phyloP scores from a whole-genome alignment of 1,140 invertebrate species.

The Temnothorax nylanderi region DNA sequence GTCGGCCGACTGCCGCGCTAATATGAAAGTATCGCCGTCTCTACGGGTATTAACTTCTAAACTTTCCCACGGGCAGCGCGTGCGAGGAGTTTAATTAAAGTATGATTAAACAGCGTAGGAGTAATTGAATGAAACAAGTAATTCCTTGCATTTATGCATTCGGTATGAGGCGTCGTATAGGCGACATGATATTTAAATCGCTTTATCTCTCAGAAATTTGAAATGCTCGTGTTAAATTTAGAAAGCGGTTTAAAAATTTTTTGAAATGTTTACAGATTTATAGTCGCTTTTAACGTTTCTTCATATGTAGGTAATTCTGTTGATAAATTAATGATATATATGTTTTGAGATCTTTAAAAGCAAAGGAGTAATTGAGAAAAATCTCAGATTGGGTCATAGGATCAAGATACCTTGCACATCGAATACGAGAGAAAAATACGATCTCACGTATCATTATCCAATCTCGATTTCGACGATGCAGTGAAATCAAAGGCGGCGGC shows the following conservation, averaged over 20 bases:
- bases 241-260: not conserved
- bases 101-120: conserved; percentile 73
- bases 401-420: not conserved
- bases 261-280: not conserved
- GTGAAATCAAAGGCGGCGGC: conserved; percentile 44
- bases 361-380: not conserved
- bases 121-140: conserved; percentile 70
- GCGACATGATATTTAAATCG: not conserved
- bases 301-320: not conserved
- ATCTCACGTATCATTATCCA: conserved; percentile 31
- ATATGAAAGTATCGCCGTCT: conserved; percentile 76
- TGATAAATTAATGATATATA: not conserved
- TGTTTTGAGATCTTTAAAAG: not conserved
- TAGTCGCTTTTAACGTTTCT: not conserved
- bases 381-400: not conserved
- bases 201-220: not conserved
- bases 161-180: not conserved
- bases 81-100: conserved; percentile 77
- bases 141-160: conserved; percentile 51
- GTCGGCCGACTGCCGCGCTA: conserved; percentile 65
- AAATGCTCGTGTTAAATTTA: not conserved
- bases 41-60: conserved; percentile 76
- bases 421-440: conserved; percentile 34
- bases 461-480: conserved; percentile 32
- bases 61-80: conserved; percentile 70